Percentiles rank a stretch among this genome's conserved stretches.
Evolutionary conservation across 2,113 vertebrate genomes (phyloP).

Genomic region (Mystacornis crossleyi): DNA sequence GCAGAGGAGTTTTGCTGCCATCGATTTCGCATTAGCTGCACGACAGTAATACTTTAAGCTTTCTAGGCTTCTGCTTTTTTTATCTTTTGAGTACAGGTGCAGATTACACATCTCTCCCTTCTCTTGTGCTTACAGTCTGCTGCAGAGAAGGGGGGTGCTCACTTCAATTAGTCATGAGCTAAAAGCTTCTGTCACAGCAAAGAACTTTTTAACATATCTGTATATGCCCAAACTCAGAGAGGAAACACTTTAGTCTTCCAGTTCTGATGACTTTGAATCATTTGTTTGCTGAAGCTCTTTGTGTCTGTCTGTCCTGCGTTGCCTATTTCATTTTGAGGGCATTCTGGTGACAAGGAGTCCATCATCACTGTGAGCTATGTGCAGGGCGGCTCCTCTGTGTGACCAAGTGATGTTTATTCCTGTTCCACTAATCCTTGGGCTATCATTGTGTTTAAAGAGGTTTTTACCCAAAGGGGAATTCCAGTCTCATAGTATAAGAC

Average conservation of each 20-base stretch:
- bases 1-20: neutral
- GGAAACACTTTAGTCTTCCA: neutral
- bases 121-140: neutral
- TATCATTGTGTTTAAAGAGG: neutral
- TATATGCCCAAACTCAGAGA: neutral
- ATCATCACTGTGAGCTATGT: neutral
- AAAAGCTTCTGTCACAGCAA: neutral
- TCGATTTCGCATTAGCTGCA: neutral
- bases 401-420: neutral
- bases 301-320: neutral
- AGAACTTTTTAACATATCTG: neutral
- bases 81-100: neutral
- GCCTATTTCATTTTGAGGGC: fast-evolving
- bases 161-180: neutral
- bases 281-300: neutral
- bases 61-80: neutral
- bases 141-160: neutral
- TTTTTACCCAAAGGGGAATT: neutral
- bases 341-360: neutral
- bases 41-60: neutral
- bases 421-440: neutral
- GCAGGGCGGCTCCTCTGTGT: neutral
- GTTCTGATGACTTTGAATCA: neutral
- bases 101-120: neutral
- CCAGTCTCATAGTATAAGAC: neutral